Evolutionary conservation across 2,888 invertebrate species (phyloP), one percentile per base, ranked within the genome.

Genomic region (Drosophila meridionalis): DNA sequence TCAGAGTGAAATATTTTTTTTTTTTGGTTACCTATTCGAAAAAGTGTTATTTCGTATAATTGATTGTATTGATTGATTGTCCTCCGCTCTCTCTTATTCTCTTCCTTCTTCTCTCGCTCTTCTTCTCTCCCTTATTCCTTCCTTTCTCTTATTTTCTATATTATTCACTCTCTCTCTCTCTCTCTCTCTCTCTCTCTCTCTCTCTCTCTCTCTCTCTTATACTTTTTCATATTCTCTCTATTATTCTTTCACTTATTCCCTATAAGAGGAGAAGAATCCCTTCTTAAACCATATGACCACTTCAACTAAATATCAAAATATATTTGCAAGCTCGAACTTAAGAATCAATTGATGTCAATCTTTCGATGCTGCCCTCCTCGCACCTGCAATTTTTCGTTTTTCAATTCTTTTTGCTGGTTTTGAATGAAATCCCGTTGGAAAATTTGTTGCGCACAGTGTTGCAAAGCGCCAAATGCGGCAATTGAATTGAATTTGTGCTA

Each of bases 401-500:
- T 42, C 36, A 20, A 1, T 32, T 56, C 30, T 11, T 40, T 70
- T 59, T 47, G 43, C 42, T 59, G 59, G 34, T 50, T 57, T 61
- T 61, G 53, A 73, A 64, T 68, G 59, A 59, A 76, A 72, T 55
- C 61, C 64, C 56, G 20, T 26, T 48, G 40, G 34, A 56, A 68
- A 78, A 80, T 78, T 81, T 89, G 83, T 78, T 80, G 82, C 78
- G 63, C 76, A 66, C 80, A 69, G 77, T 77, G 68, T 76, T 80
- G 72, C 71, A 75, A 60, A 14, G 45, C 50, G 64, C 20, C 64
- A 62, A 68, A 61, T 57, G 78, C 76, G 82, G 53, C 85, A 86
- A 86, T 89, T 86, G 90, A 86, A 89, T 86, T 86, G 89, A 86
- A 89, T 89, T 89, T 85, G 90, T 74, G 85, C 85, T 76, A 86